Conservation (phyloP, 2,888 invertebrate species). For the Anoplius nigerrimus region DNA sequence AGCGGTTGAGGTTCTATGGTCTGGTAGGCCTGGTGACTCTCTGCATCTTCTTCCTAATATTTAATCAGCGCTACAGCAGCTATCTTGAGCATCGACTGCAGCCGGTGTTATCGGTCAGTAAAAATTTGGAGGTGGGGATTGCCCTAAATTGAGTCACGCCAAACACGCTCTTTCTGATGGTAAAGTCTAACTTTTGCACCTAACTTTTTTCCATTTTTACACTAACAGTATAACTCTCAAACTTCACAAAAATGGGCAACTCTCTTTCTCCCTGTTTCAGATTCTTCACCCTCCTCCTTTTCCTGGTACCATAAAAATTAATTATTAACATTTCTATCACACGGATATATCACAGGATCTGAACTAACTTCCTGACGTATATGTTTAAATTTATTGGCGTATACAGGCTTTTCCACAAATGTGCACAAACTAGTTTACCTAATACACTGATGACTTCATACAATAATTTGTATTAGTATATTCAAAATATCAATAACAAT, state of each 20-base stretch:
- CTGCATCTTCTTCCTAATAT: slow-evolving; percentile 71
- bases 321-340: no score
- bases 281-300: no score
- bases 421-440: no score
- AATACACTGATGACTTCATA: no score
- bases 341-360: no score
- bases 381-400: no score
- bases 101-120: slow-evolving; percentile 69
- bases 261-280: slow-evolving; percentile 43
- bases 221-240: slow-evolving; percentile 36
- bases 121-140: slow-evolving; percentile 54
- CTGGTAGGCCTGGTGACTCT: slow-evolving; percentile 69
- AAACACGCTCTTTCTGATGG: slow-evolving; percentile 57
- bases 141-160: slow-evolving; percentile 59
- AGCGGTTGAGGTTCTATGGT: slow-evolving; percentile 70
- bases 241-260: slow-evolving; percentile 17
- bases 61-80: slow-evolving; percentile 70
- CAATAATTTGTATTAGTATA: no score
- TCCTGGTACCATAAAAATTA: no score
- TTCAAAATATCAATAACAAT: no score
- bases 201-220: slow-evolving; percentile 47
- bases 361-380: no score
- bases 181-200: slow-evolving; percentile 56
- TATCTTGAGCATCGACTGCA: slow-evolving; percentile 70
- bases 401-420: no score